phyloP scores from a whole-genome alignment of 2,888 invertebrate genomes.

The Trissolcus brochymenae region DNA sequence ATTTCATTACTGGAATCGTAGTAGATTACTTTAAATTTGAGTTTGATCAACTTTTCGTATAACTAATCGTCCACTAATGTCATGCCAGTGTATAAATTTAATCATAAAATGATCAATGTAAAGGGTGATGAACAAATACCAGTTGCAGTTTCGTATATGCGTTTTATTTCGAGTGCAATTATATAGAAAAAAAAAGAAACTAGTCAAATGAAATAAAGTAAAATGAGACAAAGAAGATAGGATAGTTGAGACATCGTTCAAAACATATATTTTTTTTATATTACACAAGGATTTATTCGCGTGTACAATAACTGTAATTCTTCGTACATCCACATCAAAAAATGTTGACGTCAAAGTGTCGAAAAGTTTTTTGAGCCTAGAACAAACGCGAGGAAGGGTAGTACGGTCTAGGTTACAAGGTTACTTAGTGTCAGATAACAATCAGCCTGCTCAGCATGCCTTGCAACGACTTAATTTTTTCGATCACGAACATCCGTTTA shows the following conservation, averaged over 20 bases:
- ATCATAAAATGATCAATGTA: background rate
- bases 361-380: slow-evolving; percentile 51
- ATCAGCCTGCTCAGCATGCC: slow-evolving; percentile 24
- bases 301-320: slow-evolving; percentile 66
- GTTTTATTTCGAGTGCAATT: no score
- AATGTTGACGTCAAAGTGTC: slow-evolving; percentile 54
- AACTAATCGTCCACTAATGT: no score
- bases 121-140: no score
- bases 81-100: no score
- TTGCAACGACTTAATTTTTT: slow-evolving; percentile 32
- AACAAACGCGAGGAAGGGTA: slow-evolving; percentile 13
- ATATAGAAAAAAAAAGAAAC: no score
- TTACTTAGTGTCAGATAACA: slow-evolving; percentile 27
- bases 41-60: slow-evolving; percentile 13
- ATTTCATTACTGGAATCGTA: slow-evolving; percentile 34
- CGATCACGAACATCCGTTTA: slow-evolving; percentile 26
- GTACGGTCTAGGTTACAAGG: slow-evolving; percentile 33
- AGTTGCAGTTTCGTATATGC: no score
- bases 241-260: no score
- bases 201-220: no score
- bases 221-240: no score
- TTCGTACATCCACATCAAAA: slow-evolving; percentile 65
- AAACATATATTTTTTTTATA: no score
- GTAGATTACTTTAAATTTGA: slow-evolving; percentile 19
- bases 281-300: slow-evolving; percentile 21